A percentile compares a stretch with the other conserved stretches of the same genome.
Conservation (phyloP, 2,888 invertebrate species). For the Xestoiulus laeticollis region DNA sequence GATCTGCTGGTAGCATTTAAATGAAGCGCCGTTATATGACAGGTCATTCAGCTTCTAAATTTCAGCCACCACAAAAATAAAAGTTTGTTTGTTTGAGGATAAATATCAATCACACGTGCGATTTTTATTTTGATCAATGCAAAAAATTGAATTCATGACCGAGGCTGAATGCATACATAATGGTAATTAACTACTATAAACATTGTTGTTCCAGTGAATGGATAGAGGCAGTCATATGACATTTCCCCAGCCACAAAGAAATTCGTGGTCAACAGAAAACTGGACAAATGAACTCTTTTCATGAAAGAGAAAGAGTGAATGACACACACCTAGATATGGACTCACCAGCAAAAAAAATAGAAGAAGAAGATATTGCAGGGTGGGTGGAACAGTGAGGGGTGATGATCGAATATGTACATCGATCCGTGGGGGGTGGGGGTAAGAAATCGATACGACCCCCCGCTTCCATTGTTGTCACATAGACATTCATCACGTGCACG, state of each 20-base stretch:
- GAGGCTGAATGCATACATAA: too few relatives aligned
- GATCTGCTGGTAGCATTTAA: too few relatives aligned
- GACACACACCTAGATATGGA: not conserved
- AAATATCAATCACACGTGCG: too few relatives aligned
- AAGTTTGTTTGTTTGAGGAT: too few relatives aligned
- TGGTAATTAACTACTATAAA: too few relatives aligned
- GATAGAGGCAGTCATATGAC: not conserved
- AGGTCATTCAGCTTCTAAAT: too few relatives aligned
- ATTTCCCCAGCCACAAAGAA: not conserved
- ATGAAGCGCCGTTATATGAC: too few relatives aligned
- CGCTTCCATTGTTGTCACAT: constrained; percentile 4
- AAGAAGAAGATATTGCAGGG: not conserved
- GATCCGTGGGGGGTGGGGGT: not conserved
- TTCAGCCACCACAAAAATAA: too few relatives aligned
- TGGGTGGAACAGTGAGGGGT: too few relatives aligned
- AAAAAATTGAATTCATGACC: too few relatives aligned
- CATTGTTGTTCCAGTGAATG: not conserved
- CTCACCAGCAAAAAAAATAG: not conserved
- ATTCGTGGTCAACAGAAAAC: not conserved
- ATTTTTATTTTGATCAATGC: too few relatives aligned
- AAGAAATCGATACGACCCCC: constrained; percentile 6
- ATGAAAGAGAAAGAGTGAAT: not conserved
- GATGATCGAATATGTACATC: constrained; percentile 11
- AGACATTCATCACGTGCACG: constrained; percentile 43
- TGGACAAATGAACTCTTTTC: constrained; percentile 25